Evolutionary conservation across 2,888 invertebrate species (phyloP), one percentile per base, ranked within the genome.

Genomic region (Strigamia crassipes): DNA sequence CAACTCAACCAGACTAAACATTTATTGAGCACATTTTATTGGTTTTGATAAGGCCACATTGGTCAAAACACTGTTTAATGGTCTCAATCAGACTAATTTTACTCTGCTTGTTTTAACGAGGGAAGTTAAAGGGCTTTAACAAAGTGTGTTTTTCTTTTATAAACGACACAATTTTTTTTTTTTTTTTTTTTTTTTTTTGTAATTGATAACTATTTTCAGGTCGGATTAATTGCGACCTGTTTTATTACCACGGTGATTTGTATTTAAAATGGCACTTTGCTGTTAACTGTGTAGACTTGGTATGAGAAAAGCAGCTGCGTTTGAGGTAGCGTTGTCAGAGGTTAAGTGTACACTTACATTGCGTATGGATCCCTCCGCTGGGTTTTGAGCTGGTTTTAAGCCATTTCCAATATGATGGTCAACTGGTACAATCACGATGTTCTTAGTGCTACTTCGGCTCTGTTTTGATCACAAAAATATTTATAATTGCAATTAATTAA

Each of bases 271-370:
- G 51, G n/a, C n/a, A 51, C n/a, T 51, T 34, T 18, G 51, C 51
- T 18, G 51, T n/a, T 51, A 51, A 51, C 51, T 51, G n/a, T 51
- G 51, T 51, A 3, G 51, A n/a, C 51, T 51, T 51, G 1, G 66
- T 27, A 66, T 66, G 66, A 31, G 66, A 66, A 66, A 66, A 31
- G 27, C 66, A 66, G 66, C 66, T 66, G 66, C 13, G 66, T 31
- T 31, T 66, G 66, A 27, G 31, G 27, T 66, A 27, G 31, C 12
- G 66, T 31, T 66, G 66, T 66, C 66, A 66, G 66, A 31, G 66
- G 66, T 66, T 66, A 66, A 66, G 66, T 27, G 66, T 66, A 27
- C 66, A 15, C 66, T 66, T 31, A 23, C 66, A 66, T 66, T 66
- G 27, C 66, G 6, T 31, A 66, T 15, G 12, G 27, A 15, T 23